A percentile compares a stretch with the other conserved stretches of the same genome.
Conservation (phyloP, 2,797 vertebrate species). For the Spheniscus humboldti region DNA sequence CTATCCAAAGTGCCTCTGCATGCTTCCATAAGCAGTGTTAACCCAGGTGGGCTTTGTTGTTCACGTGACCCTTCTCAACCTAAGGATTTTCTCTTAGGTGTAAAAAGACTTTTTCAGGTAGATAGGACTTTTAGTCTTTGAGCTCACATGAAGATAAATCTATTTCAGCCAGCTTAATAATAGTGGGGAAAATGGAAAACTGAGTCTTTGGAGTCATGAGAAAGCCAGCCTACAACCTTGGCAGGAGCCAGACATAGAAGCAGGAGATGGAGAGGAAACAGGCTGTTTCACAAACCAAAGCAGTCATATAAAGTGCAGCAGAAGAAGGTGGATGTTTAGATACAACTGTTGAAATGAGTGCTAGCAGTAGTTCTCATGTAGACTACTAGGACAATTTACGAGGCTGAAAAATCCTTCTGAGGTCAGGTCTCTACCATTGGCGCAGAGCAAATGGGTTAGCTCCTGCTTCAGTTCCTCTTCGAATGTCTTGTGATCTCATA, state of each 20-base stretch:
- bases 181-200: neutral
- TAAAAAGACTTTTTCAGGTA: neutral
- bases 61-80: neutral
- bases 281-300: neutral
- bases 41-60: neutral
- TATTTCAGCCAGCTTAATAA: neutral
- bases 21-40: neutral
- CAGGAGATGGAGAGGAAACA: neutral
- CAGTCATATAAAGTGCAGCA: neutral
- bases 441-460: neutral
- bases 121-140: neutral
- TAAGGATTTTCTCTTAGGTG: neutral
- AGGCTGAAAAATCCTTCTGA: neutral
- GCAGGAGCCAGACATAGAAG: neutral
- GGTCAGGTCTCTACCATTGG: neutral
- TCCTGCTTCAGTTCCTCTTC: neutral
- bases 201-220: neutral
- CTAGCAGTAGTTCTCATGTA: neutral
- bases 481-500: neutral
- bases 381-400: neutral
- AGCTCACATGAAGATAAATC: neutral
- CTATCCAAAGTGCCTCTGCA: neutral
- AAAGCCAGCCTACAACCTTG: neutral
- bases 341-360: neutral
- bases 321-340: neutral